Evolutionary conservation across 37 sponge, comb jelly and placozoan genomes (phyloP).

Genomic region (Dysidea cf. avara): DNA sequence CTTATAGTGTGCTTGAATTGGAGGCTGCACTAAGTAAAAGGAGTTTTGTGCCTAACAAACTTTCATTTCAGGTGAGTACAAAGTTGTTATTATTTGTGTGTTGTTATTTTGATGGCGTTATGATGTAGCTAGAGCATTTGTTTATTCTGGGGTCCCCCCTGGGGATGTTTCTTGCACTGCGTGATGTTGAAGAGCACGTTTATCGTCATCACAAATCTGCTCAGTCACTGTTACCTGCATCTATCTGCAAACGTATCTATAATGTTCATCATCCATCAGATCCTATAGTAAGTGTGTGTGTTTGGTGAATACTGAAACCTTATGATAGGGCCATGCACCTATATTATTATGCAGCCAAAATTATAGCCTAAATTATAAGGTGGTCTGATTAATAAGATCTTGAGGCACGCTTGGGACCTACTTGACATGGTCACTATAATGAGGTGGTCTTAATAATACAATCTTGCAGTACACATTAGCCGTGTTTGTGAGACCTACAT

Average conservation of each 20-base stretch:
- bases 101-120: not conserved
- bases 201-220: conserved; percentile 40
- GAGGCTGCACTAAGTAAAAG: no score
- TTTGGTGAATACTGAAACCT: no score
- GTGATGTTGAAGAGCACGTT: conserved; percentile 63
- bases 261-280: conserved; percentile 91
- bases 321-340: no score
- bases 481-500: no score
- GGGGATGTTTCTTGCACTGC: conserved; percentile 70
- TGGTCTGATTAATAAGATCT: not conserved
- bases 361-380: not conserved
- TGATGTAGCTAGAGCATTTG: conserved; percentile 78
- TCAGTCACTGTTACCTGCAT: conserved; percentile 56
- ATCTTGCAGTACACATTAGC: no score
- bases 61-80: not conserved
- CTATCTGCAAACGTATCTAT: conserved; percentile 79
- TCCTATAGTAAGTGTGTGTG: conserved; percentile 63
- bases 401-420: not conserved
- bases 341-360: no score
- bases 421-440: no score
- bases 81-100: no score
- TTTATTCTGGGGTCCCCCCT: conserved; percentile 90
- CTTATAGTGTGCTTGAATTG: no score
- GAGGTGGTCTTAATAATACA: no score
- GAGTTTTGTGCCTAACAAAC: not conserved